A percentile compares a stretch with the other conserved stretches of the same genome.
Conservation (phyloP, 1,140 invertebrate species). For the Drosophila ananassae region DNA sequence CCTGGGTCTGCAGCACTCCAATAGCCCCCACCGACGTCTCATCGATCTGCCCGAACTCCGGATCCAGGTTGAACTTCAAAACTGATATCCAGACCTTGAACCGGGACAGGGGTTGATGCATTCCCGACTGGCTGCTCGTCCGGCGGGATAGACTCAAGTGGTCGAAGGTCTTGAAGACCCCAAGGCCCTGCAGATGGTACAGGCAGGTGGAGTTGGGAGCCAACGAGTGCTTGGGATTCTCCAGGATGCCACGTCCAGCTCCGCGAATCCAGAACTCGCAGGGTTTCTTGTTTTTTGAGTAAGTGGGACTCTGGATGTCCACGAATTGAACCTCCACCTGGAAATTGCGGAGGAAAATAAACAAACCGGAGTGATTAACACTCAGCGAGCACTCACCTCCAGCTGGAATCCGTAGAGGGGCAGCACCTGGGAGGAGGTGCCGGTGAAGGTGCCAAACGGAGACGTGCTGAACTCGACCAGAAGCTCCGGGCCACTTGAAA, state of each 20-base stretch:
- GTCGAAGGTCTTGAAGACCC: slow-evolving; percentile 81
- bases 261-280: slow-evolving; percentile 95
- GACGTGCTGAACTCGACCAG: slow-evolving; percentile 95
- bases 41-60: slow-evolving; percentile 78
- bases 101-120: slow-evolving; percentile 84
- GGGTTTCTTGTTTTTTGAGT: slow-evolving; percentile 91
- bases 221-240: slow-evolving; percentile 92
- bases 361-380: slow-evolving; percentile 14
- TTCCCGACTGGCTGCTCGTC: slow-evolving; percentile 61
- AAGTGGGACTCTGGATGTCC: slow-evolving; percentile 91
- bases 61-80: slow-evolving; percentile 90
- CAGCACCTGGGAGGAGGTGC: slow-evolving; percentile 89
- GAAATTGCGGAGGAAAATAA: background rate
- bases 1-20: slow-evolving; percentile 86
- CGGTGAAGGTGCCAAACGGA: slow-evolving; percentile 92
- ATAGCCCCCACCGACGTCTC: slow-evolving; percentile 85
- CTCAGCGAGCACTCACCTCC: slow-evolving; percentile 88
- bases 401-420: slow-evolving; percentile 94
- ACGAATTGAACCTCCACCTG: slow-evolving; percentile 91
- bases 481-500: slow-evolving; percentile 93
- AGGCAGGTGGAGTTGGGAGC: slow-evolving; percentile 94
- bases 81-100: slow-evolving; percentile 94
- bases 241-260: slow-evolving; percentile 89
- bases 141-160: slow-evolving; percentile 76
- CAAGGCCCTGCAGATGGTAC: slow-evolving; percentile 89